Conservation (phyloP, 1,140 invertebrate genomes). For the Aporrectodea caliginosa region DNA sequence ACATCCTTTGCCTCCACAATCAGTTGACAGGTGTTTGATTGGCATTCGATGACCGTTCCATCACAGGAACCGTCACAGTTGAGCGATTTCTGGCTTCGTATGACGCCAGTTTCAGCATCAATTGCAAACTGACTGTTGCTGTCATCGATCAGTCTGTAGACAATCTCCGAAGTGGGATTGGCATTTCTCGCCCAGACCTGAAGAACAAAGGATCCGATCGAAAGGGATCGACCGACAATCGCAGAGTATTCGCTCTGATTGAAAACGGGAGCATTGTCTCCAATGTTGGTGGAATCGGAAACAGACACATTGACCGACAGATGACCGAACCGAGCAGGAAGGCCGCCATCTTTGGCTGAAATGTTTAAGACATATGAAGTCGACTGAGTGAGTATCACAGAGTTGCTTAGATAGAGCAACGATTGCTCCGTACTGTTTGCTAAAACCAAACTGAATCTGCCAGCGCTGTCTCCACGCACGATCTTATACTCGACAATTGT, state of each 20-base stretch:
- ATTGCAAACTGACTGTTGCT: background rate
- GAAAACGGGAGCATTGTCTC: background rate
- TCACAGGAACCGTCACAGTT: background rate
- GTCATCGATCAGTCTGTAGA: background rate
- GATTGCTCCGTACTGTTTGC: background rate
- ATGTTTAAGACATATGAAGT: background rate
- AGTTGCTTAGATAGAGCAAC: background rate
- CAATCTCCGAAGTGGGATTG: background rate
- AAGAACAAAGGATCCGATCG: background rate
- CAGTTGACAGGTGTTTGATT: background rate
- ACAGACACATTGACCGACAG: background rate
- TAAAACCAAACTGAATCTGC: background rate
- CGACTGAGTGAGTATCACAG: background rate
- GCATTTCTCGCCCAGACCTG: background rate
- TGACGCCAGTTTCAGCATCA: background rate
- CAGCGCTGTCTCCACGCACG: background rate
- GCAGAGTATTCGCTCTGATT: background rate
- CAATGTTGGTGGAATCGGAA: background rate
- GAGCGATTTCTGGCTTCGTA: background rate
- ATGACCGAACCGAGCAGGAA: background rate
- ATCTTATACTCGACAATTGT: background rate
- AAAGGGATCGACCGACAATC: background rate
- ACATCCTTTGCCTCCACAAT: background rate
- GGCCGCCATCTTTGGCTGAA: background rate
- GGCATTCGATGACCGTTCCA: background rate